These are phyloP conservation scores for Glaucidium brasilianum DNA, from an alignment of 2,113 vertebrate species.

Conservation along the genomic window DNA sequence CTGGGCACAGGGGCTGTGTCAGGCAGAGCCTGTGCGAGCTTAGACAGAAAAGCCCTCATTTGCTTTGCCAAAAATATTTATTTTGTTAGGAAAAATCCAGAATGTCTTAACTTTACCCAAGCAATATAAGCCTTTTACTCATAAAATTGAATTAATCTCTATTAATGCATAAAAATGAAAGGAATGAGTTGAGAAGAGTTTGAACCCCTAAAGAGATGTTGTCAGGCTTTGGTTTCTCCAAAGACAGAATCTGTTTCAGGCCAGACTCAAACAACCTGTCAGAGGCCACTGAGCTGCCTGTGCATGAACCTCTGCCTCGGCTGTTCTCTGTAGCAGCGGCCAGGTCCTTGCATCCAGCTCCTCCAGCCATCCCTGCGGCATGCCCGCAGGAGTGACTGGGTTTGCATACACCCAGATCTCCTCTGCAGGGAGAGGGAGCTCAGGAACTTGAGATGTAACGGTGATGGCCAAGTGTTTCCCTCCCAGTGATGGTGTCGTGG, in stretches of 20 bases:
- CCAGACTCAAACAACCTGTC: accelerated
- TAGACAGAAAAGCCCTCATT: not conserved
- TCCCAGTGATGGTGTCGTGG: accelerated
- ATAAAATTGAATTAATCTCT: not conserved
- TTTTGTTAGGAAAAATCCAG: not conserved
- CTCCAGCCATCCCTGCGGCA: not conserved
- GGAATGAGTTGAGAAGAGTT: not conserved
- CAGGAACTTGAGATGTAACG: not conserved
- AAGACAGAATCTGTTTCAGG: not conserved
- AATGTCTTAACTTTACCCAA: not conserved
- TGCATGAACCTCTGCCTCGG: not conserved
- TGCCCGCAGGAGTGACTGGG: not conserved
- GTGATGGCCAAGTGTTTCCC: not conserved
- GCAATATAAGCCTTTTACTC: not conserved
- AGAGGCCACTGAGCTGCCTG: not conserved
- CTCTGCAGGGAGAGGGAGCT: not conserved
- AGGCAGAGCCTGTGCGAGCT: not conserved
- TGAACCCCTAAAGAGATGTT: not conserved
- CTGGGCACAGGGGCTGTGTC: not conserved
- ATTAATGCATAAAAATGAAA: not conserved
- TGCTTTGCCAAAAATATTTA: not conserved
- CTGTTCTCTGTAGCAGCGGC: not conserved
- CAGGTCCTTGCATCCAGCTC: not conserved
- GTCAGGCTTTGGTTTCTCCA: not conserved
- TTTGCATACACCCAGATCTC: not conserved